Conservation (phyloP, 2,797 vertebrate genomes). For the Melanogrammus aeglefinus region DNA sequence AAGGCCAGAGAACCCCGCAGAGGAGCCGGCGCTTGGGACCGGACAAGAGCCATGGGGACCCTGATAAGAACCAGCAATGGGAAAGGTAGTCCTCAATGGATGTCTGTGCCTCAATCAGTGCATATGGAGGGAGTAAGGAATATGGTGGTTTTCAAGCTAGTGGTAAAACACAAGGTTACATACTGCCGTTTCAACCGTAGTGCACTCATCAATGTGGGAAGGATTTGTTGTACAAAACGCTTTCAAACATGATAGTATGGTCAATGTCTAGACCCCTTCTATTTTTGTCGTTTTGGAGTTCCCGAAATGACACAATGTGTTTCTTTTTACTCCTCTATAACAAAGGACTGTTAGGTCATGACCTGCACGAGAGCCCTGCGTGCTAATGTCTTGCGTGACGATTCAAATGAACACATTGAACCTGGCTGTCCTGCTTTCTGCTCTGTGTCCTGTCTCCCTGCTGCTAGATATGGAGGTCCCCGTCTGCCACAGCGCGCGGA, state of each 20-base stretch:
- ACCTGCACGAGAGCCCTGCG: neutral
- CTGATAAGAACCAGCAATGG: neutral
- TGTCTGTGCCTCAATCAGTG: neutral
- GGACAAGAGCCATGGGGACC: conserved; percentile 12
- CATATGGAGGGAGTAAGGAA: neutral
- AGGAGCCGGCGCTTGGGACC: conserved; percentile 22
- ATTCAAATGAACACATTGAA: neutral
- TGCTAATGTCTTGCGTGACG: neutral
- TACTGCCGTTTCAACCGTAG: neutral
- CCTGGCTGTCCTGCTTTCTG: neutral
- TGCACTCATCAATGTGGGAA: neutral
- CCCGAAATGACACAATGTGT: neutral
- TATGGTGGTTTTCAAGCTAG: neutral
- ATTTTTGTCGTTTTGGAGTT: neutral
- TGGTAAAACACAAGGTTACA: neutral
- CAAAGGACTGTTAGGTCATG: neutral
- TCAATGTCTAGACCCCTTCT: neutral
- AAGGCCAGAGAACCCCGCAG: neutral
- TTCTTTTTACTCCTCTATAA: neutral
- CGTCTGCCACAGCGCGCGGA: neutral
- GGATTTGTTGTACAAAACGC: no score
- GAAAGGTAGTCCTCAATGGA: conserved; percentile 1
- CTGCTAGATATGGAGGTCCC: conserved; percentile 14
- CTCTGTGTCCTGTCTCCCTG: conserved; percentile 1
- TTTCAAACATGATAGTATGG: no score